A percentile compares a stretch with the other conserved stretches of the same genome.
phyloP scores from a whole-genome alignment of 1,140 invertebrate genomes.

The Agrypnia vestita region DNA sequence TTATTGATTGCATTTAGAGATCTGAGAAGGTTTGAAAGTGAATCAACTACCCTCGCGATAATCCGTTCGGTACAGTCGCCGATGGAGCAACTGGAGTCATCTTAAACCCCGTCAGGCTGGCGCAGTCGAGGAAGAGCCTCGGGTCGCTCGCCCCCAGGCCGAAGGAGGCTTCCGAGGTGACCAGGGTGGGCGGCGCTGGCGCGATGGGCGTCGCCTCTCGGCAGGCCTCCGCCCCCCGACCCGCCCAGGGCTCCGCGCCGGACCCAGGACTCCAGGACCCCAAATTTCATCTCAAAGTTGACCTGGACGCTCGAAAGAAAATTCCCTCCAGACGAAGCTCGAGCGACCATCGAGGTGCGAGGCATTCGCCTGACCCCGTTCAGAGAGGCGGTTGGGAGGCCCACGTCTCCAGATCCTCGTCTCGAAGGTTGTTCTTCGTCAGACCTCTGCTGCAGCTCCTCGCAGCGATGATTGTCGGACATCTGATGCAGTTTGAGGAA shows the following conservation, averaged over 20 bases:
- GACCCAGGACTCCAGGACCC: neutral
- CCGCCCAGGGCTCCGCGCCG: constrained; percentile 23
- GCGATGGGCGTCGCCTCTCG: constrained; percentile 42
- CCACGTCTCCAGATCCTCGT: neutral
- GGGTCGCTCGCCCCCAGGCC: neutral
- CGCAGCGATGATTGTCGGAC: constrained; percentile 22
- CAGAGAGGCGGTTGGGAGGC: neutral
- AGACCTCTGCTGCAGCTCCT: constrained; percentile 29
- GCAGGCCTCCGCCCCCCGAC: constrained; percentile 18
- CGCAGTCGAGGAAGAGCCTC: neutral
- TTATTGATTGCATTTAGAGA: no score
- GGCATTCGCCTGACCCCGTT: no score
- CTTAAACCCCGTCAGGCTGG: neutral
- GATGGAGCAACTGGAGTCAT: constrained; percentile 10
- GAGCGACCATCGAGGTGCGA: no score
- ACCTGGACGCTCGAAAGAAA: no score
- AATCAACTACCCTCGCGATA: no score
- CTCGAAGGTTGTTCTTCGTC: constrained; percentile 5
- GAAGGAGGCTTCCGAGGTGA: constrained; percentile 2
- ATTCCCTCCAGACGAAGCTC: no score
- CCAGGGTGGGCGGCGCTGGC: constrained; percentile 33
- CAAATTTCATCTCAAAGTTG: no score
- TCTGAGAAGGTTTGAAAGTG: no score
- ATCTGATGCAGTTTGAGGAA: constrained; percentile 31
- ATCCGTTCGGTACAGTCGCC: neutral